A percentile compares a stretch with the other conserved stretches of the same genome.
Evolutionary conservation across 2,797 vertebrate genomes (phyloP).

Genomic region (Artibeus jamaicensis): DNA sequence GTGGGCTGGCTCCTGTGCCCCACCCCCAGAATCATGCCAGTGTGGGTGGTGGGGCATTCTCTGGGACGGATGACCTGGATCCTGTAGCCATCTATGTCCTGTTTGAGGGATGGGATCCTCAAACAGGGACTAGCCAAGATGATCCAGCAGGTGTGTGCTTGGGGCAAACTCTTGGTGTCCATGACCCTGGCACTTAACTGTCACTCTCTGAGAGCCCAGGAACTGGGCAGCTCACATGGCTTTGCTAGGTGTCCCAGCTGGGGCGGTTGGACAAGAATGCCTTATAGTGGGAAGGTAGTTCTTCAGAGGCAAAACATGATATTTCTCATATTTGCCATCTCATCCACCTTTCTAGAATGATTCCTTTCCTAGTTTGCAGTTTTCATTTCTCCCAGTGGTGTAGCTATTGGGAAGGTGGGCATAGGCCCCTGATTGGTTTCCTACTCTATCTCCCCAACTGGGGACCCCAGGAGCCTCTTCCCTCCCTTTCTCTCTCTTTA

Average conservation of each 20-base stretch:
- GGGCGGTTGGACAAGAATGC: background rate
- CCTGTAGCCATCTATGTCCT: constrained; percentile 32
- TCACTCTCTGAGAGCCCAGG: background rate
- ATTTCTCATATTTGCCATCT: background rate
- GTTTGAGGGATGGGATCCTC: constrained; percentile 53
- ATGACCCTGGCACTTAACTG: background rate
- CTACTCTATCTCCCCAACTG: background rate
- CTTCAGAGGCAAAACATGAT: background rate
- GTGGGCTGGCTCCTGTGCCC: constrained; percentile 2
- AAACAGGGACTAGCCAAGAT: constrained; percentile 31
- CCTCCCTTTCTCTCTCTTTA: background rate
- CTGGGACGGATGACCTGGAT: constrained; percentile 60
- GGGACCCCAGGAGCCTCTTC: background rate
- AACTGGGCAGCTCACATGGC: background rate
- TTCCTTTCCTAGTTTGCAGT: background rate
- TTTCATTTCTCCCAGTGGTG: background rate
- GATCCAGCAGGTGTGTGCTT: constrained; percentile 48
- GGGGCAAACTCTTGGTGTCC: background rate
- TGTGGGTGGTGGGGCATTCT: background rate
- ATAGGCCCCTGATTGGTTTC: background rate
- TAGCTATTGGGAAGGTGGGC: background rate
- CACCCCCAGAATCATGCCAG: constrained; percentile 44
- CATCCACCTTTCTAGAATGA: background rate
- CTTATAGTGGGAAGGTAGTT: background rate
- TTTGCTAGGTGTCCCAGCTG: background rate